These are phyloP conservation scores for Panthera tigris DNA, from an alignment of 2,113 vertebrate genomes.

Conservation along the genomic window DNA sequence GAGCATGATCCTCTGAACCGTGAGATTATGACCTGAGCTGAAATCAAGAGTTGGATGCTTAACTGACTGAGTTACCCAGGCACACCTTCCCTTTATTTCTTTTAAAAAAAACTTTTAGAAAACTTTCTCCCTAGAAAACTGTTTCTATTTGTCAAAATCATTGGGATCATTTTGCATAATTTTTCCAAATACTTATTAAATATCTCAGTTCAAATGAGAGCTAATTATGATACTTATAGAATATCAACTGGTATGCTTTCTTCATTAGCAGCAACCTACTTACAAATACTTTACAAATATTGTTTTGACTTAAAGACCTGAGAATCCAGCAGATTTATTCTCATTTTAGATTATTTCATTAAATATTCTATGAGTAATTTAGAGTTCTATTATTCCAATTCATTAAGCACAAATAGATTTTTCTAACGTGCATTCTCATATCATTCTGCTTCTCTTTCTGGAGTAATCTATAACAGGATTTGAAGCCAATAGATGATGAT, in stretches of 20 bases:
- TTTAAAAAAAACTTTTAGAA: neutral
- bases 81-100: neutral
- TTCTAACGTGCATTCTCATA: neutral
- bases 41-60: no score
- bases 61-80: no score
- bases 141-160: neutral
- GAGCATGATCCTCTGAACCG: no score
- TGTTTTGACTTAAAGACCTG: neutral
- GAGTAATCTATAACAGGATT: neutral
- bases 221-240: neutral
- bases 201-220: neutral
- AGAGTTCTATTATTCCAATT: neutral
- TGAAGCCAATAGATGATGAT: neutral
- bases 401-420: neutral
- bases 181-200: neutral
- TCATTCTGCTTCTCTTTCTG: neutral
- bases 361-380: neutral
- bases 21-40: no score
- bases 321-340: neutral
- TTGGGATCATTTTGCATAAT: neutral
- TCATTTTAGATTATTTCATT: conserved; percentile 10
- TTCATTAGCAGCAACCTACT: neutral
- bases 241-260: neutral
- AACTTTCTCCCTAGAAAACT: neutral
- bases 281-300: neutral